Evolutionary conservation across 2,888 invertebrate genomes (phyloP).

Genomic region (Aphodius sticticus): DNA sequence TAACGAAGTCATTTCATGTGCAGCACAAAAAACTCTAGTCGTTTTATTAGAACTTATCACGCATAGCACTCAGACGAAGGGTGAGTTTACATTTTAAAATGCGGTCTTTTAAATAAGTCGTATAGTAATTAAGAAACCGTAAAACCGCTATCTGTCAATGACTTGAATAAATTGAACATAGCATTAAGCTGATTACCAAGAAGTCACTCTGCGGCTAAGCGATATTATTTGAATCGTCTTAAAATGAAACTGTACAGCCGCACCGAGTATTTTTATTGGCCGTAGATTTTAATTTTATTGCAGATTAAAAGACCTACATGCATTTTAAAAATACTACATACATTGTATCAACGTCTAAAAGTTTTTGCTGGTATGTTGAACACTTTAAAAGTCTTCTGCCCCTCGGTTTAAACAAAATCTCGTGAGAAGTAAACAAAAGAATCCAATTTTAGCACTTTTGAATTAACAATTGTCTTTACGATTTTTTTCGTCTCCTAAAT

Average conservation of each 20-base stretch:
- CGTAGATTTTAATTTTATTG: not conserved
- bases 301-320: not conserved
- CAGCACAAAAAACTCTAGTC: not conserved
- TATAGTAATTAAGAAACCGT: not conserved
- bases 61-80: not conserved
- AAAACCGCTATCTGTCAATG: not conserved
- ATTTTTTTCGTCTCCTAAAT: too few relatives aligned
- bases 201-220: not conserved
- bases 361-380: too few relatives aligned
- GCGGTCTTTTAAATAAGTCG: not conserved
- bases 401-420: too few relatives aligned
- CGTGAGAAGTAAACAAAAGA: too few relatives aligned
- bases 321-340: not conserved
- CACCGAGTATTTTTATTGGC: not conserved
- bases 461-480: too few relatives aligned
- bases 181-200: not conserved
- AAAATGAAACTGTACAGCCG: not conserved
- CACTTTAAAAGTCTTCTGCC: too few relatives aligned
- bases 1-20: not conserved
- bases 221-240: not conserved
- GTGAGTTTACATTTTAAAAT: not conserved
- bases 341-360: not conserved
- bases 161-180: slow-evolving; percentile 4
- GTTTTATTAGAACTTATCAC: not conserved
- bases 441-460: too few relatives aligned